Base-by-base conservation (phyloP, 1,140 invertebrate species). In the Calosoma granatense region DNA sequence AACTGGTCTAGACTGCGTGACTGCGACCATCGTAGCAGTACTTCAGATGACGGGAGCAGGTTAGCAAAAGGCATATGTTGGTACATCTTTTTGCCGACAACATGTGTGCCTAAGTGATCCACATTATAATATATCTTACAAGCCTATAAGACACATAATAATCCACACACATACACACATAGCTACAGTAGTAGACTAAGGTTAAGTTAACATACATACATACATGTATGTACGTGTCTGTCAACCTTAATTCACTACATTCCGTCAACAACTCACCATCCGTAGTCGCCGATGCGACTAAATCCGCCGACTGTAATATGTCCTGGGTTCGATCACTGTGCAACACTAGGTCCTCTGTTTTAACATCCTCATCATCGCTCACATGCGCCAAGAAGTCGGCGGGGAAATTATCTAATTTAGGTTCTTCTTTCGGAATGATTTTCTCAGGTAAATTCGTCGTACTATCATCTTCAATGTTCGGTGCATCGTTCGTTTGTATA, bases 1-100 rank as follows among this genome's bases (percentile, higher is more conserved):
- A 77, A 67, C 64, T 76, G 74, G 62, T 76, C 75, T 65, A 74
- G 70, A n/a, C 74, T 74, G 47, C 75, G 70, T 4, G 72, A 73
- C 22, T 73, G 67, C 15, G 74, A 70, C 75, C 74, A 76, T 12
- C 72, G 70, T 12, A 72, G 70, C 54, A 77, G 73, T 54, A 75
- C 68, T 52, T 74, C 70, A 12, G 73, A 69, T 22, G 63, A 70
- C 11, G 76, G 74, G 39, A 77, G 68, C 20, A 76, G 65, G 61
- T 75, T 72, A n/a, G 75, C 72, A 54, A 75, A 74, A 23, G 74
- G 73, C 63, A 76, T 63, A 20, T 75, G 72, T 60, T 74, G 71
- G 66, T 75, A 76, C 30, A 72, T 47, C 17, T 47, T 47, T 17
- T 47, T 47, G 41, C 41, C 41, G 41, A 47, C 41, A 47, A 47